Conservation (phyloP, 2,113 vertebrate genomes). For the Alouatta palliata region DNA sequence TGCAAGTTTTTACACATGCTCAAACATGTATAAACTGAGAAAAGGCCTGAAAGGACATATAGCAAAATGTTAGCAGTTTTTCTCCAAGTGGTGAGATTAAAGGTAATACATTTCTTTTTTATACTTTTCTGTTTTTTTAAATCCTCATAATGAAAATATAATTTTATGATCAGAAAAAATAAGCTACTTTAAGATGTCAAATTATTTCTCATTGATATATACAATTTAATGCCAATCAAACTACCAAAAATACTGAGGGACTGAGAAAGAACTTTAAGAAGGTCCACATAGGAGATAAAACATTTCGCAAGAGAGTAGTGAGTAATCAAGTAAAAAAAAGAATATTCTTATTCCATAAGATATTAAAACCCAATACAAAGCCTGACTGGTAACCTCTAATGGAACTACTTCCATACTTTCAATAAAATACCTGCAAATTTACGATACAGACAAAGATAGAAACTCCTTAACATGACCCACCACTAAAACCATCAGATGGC, state of each 20-base stretch:
- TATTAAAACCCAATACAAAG: background rate
- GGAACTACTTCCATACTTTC: background rate
- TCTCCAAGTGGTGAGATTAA: background rate
- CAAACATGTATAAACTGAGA: background rate
- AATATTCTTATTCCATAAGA: background rate
- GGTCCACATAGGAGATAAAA: background rate
- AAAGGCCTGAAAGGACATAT: background rate
- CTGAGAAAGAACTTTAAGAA: background rate
- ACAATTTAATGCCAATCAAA: background rate
- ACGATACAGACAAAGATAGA: background rate
- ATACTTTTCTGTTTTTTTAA: background rate
- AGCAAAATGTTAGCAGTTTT: background rate
- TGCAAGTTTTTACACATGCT: background rate
- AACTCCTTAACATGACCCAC: background rate
- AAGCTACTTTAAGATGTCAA: conserved; percentile 10
- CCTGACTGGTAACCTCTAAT: background rate
- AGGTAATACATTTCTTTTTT: background rate
- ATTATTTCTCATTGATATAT: background rate
- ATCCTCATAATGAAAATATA: background rate
- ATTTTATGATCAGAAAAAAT: background rate
- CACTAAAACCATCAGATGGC: background rate
- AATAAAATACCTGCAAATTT: background rate
- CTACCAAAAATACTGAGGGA: background rate
- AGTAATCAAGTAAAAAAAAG: background rate
- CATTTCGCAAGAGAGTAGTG: background rate